Evolutionary conservation across 2,797 vertebrate species (phyloP).

Genomic region (Austrolebias charrua): DNA sequence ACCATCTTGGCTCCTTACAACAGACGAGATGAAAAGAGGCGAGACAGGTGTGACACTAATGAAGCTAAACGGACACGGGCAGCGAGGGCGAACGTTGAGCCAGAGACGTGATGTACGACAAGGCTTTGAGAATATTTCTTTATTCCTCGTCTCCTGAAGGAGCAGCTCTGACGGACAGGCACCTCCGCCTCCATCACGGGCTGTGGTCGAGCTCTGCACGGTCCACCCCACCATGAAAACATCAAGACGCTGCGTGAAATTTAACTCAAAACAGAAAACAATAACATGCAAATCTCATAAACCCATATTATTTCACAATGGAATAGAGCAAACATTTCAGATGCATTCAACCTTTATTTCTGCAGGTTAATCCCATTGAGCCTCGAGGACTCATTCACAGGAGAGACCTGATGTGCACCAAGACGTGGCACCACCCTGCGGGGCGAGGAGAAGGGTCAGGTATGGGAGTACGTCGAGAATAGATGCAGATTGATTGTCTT

Average conservation of each 20-base stretch:
- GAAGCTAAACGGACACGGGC: conserved; percentile 12
- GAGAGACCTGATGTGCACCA: too few species aligned
- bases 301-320: too few species aligned
- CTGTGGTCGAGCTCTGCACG: conserved; percentile 38
- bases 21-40: conserved; percentile 32
- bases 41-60: too few species aligned
- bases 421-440: too few species aligned
- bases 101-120: conserved; percentile 47
- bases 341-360: too few species aligned
- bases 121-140: conserved; percentile 58
- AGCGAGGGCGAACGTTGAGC: conserved; percentile 30
- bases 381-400: too few species aligned
- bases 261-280: conserved; percentile 4
- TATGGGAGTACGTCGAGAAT: too few species aligned
- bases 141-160: conserved; percentile 47
- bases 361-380: too few species aligned
- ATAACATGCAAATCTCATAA: neutral
- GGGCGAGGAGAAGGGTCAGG: too few species aligned
- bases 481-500: too few species aligned
- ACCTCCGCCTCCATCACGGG: conserved; percentile 22
- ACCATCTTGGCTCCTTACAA: too few species aligned
- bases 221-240: conserved; percentile 52
- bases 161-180: conserved; percentile 57
- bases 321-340: too few species aligned
- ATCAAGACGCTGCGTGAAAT: conserved; percentile 43